These are phyloP conservation scores for Euthynnus affinis DNA, from an alignment of 2,797 vertebrate genomes.

Conservation along the genomic window DNA sequence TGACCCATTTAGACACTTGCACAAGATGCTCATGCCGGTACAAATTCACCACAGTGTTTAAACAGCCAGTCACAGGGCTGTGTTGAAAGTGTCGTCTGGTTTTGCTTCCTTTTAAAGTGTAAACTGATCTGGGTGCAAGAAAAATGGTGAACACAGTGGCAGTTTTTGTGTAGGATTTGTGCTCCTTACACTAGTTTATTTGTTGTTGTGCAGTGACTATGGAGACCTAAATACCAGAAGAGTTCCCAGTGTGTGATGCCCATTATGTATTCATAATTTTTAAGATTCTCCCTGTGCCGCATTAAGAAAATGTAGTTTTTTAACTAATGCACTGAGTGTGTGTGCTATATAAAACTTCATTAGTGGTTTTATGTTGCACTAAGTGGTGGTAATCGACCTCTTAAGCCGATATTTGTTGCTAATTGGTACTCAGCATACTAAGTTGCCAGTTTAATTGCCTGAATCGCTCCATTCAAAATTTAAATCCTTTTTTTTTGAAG, in stretches of 20 bases:
- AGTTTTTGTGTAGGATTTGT: not conserved
- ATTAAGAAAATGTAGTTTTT: not conserved
- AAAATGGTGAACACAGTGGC: not conserved
- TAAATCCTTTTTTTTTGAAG: not conserved
- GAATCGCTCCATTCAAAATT: conserved; percentile 2
- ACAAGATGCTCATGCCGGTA: not conserved
- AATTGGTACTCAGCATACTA: not conserved
- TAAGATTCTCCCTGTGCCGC: not conserved
- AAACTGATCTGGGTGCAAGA: not conserved
- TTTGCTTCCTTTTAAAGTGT: not conserved
- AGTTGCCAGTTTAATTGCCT: not conserved
- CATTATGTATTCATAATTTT: not conserved
- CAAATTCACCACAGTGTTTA: conserved; percentile 1
- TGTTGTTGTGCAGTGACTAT: not conserved
- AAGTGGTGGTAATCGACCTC: not conserved
- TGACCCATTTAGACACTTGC: not conserved
- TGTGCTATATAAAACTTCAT: not conserved
- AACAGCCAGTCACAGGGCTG: not conserved
- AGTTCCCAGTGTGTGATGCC: not conserved
- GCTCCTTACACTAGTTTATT: not conserved
- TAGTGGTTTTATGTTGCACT: not conserved
- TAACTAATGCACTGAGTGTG: not conserved
- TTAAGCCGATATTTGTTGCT: not conserved
- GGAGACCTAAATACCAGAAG: not conserved
- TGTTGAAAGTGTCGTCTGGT: not conserved